Evolutionary conservation across 1,140 invertebrate genomes (phyloP), one percentile per base, ranked within the genome.

Genomic region (Archivesica marissinica): DNA sequence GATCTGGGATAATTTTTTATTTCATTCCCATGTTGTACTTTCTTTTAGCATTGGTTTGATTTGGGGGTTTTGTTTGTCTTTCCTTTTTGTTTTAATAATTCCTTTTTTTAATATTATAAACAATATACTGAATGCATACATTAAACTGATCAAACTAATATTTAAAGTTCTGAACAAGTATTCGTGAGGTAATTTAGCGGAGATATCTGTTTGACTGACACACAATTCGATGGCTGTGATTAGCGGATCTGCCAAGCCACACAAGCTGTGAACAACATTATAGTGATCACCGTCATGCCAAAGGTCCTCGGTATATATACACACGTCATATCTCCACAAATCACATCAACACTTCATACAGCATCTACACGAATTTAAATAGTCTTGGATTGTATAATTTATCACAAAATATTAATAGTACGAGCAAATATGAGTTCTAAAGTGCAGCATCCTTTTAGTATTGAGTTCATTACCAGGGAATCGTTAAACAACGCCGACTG

Each of bases 221-320:
- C 52, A 23, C 20, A 23, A 25, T 17, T 50, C 68, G 50, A 1
- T 25, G 11, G 25, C n/a, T 33, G 52, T 61, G 52, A 77, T 77
- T 77, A 54, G 38, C 75, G 41, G 20, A 39, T 41, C 52, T 77
- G 75, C 33, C 75, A 77, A 44, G 41, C 38, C 7, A 15, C 47
- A 23, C 3, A 30, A 77, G 54, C 75, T 30, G 75, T 61, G 75
- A 77, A 77, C 35, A 77, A 77, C 75, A 61, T 30, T 4, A 2
- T 15, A 11, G 44, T 47, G 41, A 72, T 13, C 41, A 47, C 68
- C n/a, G 41, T 33, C 41, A 72, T 72, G 41, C 50, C 41, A 72
- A 47, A 47, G 41, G 39, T 15, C 41, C 13, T 72, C 68, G 25
- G 23, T 50, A 72, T 47, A 72, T 72, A 72, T 20, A 47, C 39